Conservation (phyloP, 2,113 vertebrate species). For the Zosterops pallidus region DNA sequence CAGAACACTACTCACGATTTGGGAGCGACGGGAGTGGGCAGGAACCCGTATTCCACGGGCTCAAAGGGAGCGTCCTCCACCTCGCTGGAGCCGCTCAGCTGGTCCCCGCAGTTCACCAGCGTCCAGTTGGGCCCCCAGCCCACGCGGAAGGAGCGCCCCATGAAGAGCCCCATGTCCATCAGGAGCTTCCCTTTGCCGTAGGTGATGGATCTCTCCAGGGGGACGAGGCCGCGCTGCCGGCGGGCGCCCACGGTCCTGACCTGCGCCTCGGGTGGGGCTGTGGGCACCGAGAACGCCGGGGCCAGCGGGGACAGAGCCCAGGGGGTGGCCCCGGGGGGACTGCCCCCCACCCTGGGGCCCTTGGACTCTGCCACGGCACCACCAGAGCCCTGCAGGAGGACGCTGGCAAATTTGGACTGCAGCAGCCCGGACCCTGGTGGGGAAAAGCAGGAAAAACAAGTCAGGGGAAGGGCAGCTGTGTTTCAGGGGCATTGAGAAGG, state of each 20-base stretch:
- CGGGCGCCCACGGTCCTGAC: conserved; percentile 83
- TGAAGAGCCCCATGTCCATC: conserved; percentile 90
- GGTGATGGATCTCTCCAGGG: conserved; percentile 82
- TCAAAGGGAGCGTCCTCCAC: conserved; percentile 25
- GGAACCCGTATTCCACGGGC: conserved; percentile 77
- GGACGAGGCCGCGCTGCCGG: conserved; percentile 80
- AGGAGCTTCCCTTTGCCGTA: conserved; percentile 81
- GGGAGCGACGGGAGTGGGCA: conserved; percentile 76
- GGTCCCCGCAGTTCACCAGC: conserved; percentile 81
- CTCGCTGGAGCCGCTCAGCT: conserved; percentile 25
- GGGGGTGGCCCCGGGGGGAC: neutral
- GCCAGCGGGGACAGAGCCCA: conserved; percentile 50
- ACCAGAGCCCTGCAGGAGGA: conserved; percentile 47
- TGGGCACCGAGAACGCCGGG: conserved; percentile 69
- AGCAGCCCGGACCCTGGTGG: conserved; percentile 82
- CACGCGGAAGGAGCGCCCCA: conserved; percentile 88
- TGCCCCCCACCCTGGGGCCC: neutral
- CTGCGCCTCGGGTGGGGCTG: conserved; percentile 66
- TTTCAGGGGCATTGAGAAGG: too few relatives aligned
- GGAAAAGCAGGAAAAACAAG: neutral
- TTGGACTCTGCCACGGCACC: conserved; percentile 42
- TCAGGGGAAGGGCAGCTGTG: accelerated
- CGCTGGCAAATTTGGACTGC: conserved; percentile 77
- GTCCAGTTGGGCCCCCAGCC: conserved; percentile 94
- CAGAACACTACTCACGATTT: conserved; percentile 79